Base-by-base conservation (phyloP, 1,140 invertebrate genomes). In the Myzus persicae region DNA sequence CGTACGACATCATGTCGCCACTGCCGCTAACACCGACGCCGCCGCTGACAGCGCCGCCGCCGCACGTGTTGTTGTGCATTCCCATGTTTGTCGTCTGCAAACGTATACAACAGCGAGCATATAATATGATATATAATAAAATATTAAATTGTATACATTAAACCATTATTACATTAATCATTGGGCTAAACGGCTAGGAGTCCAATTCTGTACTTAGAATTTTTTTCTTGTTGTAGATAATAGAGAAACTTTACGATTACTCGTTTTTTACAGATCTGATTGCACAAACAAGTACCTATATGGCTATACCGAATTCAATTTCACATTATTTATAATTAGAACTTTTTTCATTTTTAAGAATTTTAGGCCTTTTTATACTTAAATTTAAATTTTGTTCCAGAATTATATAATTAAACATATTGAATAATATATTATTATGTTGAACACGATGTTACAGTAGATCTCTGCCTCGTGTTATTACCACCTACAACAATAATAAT, bases 31-130 rank as follows among this genome's bases (percentile, higher is more conserved):
- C 88, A 11, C 18, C 51, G 24, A 26, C 88, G 24, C 46, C 36
- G 22, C 88, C 51, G 7, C 26, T 38, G 88, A n/a, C 88, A 3
- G 7, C 51, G 2, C 38, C 88, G 42, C 67, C 91, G 46, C 67
- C 91, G 44, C 91, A 92, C 67, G 91, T 51, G 76, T 92, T 91
- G 67, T 82, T 92, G 91, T 92, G 91, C 91, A 92, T 92, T 51
- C 91, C 91, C 91, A 92, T 92, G 46, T 92, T 92, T 51, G 76
- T 8, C 67, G 91, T 92, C 91, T 92, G 76, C 36, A 24, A 90
- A 90, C 36, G 36, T 46, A 36, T 2, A 87, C 42, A 42, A 84
- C n/a, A 31, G 14, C 59, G 31, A n/a, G 26, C n/a, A 67, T 31
- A 67, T 31, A 67, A 31, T 59, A 31, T 59, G 42, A 5, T 31